phyloP scores from a whole-genome alignment of 2,113 vertebrate genomes.

The Dunckerocampus dactyliophorus region DNA sequence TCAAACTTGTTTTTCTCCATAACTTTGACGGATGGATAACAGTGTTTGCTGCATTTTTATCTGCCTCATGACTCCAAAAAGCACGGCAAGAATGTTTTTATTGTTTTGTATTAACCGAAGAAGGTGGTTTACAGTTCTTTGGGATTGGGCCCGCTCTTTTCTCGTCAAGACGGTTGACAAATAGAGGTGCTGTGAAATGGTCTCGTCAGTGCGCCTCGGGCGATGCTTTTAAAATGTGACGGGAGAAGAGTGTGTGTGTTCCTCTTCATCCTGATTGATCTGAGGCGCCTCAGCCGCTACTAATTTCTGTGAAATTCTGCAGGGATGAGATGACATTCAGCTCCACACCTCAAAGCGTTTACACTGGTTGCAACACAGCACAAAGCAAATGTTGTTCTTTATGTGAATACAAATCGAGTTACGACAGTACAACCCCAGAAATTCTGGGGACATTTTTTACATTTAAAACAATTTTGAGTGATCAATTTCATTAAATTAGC shows the following conservation, averaged over 20 bases:
- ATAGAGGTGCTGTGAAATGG: conserved; percentile 5
- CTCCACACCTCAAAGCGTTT: background rate
- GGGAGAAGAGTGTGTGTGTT: conserved; percentile 24
- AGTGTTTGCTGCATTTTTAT: conserved; percentile 1
- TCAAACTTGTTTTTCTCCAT: background rate
- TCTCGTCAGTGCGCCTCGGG: conserved; percentile 13
- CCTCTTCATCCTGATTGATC: conserved; percentile 24
- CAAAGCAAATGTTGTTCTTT: background rate
- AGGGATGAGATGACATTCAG: conserved; percentile 14
- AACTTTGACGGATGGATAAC: conserved; percentile 3
- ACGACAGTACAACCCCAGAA: no score
- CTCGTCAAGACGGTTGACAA: conserved; percentile 9
- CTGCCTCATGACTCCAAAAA: conserved; percentile 7
- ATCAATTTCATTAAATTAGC: no score
- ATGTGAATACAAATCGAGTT: background rate
- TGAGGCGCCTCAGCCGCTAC: conserved; percentile 26
- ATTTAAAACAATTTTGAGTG: no score
- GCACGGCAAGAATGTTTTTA: conserved; percentile 4
- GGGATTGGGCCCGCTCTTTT: conserved; percentile 14
- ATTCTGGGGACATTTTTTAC: no score
- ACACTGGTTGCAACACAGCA: background rate
- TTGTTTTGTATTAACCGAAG: conserved; percentile 3
- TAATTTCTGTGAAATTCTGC: conserved; percentile 28
- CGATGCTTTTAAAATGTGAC: conserved; percentile 26
- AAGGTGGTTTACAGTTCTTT: conserved; percentile 14